A percentile compares a stretch with the other conserved stretches of the same genome.
Conservation (phyloP, 2,113 vertebrate genomes). For the Sander vitreus region DNA sequence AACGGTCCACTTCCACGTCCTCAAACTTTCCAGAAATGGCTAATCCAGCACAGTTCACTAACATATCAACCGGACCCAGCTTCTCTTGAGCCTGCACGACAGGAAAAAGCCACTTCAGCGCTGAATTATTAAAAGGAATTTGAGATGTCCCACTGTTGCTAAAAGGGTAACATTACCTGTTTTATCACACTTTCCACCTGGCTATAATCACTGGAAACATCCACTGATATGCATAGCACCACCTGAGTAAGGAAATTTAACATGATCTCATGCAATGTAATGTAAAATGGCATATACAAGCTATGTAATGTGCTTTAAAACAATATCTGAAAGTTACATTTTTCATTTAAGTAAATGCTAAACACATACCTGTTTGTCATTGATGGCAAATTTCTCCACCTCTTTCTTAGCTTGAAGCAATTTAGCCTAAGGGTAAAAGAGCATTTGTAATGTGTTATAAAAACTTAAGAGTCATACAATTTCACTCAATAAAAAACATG, state of each 20-base stretch:
- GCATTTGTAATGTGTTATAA: neutral
- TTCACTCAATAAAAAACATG: neutral
- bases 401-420: constrained; percentile 96
- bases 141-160: constrained; percentile 18
- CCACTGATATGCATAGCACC: constrained; percentile 96
- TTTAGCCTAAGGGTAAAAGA: constrained; percentile 85
- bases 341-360: neutral
- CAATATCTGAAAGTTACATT: neutral
- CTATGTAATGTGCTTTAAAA: neutral
- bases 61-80: constrained; percentile 97
- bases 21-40: constrained; percentile 94
- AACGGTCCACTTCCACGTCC: constrained; percentile 90
- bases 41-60: constrained; percentile 95
- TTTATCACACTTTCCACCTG: constrained; percentile 97
- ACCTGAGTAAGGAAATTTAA: constrained; percentile 83
- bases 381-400: constrained; percentile 94
- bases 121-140: constrained; percentile 38
- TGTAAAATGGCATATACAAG: neutral
- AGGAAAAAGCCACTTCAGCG: constrained; percentile 5
- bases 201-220: constrained; percentile 94
- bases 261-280: constrained; percentile 14
- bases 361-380: constrained; percentile 93
- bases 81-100: constrained; percentile 93
- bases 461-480: neutral
- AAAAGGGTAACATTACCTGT: constrained; percentile 86